A percentile compares a stretch with the other conserved stretches of the same genome.
Conservation (phyloP, 2,113 vertebrate species). For the Sakesphorus luctuosus region DNA sequence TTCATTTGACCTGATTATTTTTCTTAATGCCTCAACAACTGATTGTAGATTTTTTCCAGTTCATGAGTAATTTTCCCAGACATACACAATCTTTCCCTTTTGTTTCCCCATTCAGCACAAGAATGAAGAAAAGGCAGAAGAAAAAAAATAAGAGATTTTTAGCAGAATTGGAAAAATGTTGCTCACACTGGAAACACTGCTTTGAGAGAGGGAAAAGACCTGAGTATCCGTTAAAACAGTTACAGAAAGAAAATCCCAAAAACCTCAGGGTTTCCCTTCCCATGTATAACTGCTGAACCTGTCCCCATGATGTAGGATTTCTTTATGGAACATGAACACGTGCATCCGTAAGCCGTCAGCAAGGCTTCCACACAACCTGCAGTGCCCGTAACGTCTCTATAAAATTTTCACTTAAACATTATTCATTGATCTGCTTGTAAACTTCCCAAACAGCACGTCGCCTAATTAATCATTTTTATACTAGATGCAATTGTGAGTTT, state of each 20-base stretch:
- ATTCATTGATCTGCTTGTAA: constrained; percentile 67
- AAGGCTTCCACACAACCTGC: constrained; percentile 59
- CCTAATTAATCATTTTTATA: constrained; percentile 73
- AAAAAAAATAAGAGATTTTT: background rate
- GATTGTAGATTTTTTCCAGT: background rate
- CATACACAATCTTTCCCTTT: background rate
- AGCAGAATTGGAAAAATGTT: background rate
- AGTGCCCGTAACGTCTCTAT: constrained; percentile 59
- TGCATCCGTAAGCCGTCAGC: background rate
- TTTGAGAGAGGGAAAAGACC: background rate
- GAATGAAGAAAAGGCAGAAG: background rate
- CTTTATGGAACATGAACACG: background rate
- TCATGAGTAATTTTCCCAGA: background rate
- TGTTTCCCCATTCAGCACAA: background rate
- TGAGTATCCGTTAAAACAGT: background rate
- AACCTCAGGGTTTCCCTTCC: background rate
- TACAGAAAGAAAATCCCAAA: background rate
- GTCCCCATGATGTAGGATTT: background rate
- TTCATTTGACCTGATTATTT: background rate
- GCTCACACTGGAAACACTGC: background rate
- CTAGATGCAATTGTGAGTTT: constrained; percentile 67
- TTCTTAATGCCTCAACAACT: background rate
- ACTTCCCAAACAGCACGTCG: constrained; percentile 60
- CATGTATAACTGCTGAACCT: background rate
- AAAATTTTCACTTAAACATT: constrained; percentile 70